Conservation (phyloP, 1,140 invertebrate genomes). For the Apis cerana region DNA sequence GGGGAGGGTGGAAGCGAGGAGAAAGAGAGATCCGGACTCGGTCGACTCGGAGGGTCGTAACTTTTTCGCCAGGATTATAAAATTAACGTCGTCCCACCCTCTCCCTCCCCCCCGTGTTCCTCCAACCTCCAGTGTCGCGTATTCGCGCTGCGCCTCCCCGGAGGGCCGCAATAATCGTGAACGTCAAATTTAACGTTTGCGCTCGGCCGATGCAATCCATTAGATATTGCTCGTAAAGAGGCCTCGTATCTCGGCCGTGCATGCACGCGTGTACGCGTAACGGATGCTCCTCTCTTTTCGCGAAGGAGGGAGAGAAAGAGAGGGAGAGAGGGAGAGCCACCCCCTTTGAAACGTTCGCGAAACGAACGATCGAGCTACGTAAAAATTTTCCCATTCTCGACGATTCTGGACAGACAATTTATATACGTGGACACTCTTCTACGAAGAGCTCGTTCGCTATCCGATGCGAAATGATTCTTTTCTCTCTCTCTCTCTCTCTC, state of each 20-base stretch:
- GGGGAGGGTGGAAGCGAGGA: neutral
- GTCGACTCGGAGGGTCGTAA: conserved; percentile 72
- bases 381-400: conserved; percentile 57
- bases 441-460: neutral
- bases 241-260: conserved; percentile 72
- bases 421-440: conserved; percentile 40
- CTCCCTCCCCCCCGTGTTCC: neutral
- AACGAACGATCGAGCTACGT: conserved; percentile 55
- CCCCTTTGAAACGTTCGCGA: neutral
- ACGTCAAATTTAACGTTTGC: conserved; percentile 80
- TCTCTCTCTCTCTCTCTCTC: neutral
- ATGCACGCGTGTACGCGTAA: conserved; percentile 57
- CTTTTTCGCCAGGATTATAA: conserved; percentile 78
- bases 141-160: conserved; percentile 37
- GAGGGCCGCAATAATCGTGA: conserved; percentile 79
- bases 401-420: conserved; percentile 48
- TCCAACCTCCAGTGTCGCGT: neutral
- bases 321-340: conserved; percentile 6
- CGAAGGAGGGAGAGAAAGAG: neutral
- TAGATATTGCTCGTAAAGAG: conserved; percentile 81
- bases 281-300: conserved; percentile 50
- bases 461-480: conserved; percentile 30
- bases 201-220: conserved; percentile 79
- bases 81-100: conserved; percentile 72
- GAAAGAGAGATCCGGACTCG: conserved; percentile 59